Percentiles rank a stretch among this genome's conserved stretches.
phyloP scores from a whole-genome alignment of 2,888 invertebrate species.

The Apamea monoglypha region DNA sequence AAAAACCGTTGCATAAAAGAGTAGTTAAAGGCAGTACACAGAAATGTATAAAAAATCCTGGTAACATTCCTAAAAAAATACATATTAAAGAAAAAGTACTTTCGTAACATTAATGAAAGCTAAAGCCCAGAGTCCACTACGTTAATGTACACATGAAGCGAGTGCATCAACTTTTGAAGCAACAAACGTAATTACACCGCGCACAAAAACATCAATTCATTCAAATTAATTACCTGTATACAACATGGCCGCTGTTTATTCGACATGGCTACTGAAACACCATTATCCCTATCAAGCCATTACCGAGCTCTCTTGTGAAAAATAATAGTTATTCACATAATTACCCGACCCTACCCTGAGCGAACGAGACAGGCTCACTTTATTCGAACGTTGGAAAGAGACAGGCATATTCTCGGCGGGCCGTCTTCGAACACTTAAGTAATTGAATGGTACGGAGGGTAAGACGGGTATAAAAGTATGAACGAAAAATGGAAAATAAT shows the following conservation, averaged over 20 bases:
- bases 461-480: slow-evolving; percentile 82
- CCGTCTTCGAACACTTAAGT: slow-evolving; percentile 86
- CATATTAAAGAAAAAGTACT: not conserved
- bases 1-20: not conserved
- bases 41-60: not conserved
- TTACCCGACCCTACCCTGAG: slow-evolving; percentile 83
- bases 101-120: not conserved
- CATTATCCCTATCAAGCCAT: slow-evolving; percentile 86
- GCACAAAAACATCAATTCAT: slow-evolving; percentile 75
- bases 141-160: slow-evolving; percentile 47
- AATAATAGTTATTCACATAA: slow-evolving; percentile 89
- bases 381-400: slow-evolving; percentile 73
- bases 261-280: slow-evolving; percentile 74
- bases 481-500: slow-evolving; percentile 86
- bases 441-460: slow-evolving; percentile 86
- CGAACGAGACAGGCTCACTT: slow-evolving; percentile 68
- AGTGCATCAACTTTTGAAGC: slow-evolving; percentile 37
- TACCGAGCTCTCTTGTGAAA: slow-evolving; percentile 85
- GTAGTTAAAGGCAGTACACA: not conserved
- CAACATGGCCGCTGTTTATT: slow-evolving; percentile 77
- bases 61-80: not conserved
- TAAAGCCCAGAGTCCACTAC: not conserved
- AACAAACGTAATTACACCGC: slow-evolving; percentile 49
- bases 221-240: slow-evolving; percentile 81
- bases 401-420: slow-evolving; percentile 74